These are phyloP conservation scores for Nudaria mundana DNA, from an alignment of 2,888 invertebrate species.

Conservation along the genomic window DNA sequence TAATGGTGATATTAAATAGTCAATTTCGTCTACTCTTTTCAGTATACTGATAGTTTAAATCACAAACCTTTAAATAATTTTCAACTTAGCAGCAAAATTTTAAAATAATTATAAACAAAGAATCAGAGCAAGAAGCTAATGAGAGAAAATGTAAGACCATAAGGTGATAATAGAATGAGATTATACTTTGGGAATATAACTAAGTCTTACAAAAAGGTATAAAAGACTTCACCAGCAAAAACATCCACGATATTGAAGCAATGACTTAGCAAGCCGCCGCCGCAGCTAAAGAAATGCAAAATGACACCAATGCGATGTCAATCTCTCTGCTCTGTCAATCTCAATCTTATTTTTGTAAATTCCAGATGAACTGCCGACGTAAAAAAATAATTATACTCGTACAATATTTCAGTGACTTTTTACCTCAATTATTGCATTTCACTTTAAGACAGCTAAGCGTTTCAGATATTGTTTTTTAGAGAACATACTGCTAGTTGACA, in stretches of 20 bases:
- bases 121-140: no score
- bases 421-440: slow-evolving; percentile 71
- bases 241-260: slow-evolving; percentile 12
- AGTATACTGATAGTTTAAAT: no score
- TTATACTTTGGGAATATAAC: no score
- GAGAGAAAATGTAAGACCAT: no score
- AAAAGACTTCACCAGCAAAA: slow-evolving; percentile 10
- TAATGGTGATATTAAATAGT: no score
- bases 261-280: slow-evolving; percentile 21
- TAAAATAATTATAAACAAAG: no score
- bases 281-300: slow-evolving; percentile 25
- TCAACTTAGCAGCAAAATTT: no score
- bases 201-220: no score
- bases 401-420: slow-evolving; percentile 68
- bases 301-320: slow-evolving; percentile 42
- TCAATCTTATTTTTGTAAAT: slow-evolving; percentile 47
- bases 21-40: no score
- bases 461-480: slow-evolving; percentile 62
- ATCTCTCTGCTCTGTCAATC: no score
- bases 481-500: slow-evolving; percentile 42
- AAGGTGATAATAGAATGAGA: no score
- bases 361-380: slow-evolving; percentile 46
- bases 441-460: slow-evolving; percentile 47
- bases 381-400: slow-evolving; percentile 69
- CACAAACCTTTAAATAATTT: no score